A percentile compares a stretch with the other conserved stretches of the same genome.
phyloP scores from a whole-genome alignment of 2,797 vertebrate genomes.

The Pogonophryne albipinna region DNA sequence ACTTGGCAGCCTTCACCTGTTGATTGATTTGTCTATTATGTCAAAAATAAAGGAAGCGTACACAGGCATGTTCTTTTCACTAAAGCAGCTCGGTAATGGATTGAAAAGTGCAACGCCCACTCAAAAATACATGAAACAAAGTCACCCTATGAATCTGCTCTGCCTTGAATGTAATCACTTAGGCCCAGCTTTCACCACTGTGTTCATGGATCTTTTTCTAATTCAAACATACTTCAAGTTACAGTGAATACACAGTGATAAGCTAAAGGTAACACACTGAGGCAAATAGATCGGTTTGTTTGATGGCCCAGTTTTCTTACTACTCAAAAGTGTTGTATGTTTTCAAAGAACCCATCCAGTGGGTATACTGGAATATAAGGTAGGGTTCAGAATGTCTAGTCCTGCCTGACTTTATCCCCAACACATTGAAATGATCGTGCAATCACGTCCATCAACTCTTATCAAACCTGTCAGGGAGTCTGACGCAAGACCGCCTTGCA shows the following conservation, averaged over 20 bases:
- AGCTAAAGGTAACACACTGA: not conserved
- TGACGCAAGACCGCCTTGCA: constrained; percentile 69
- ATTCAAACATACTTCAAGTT: not conserved
- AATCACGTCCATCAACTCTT: constrained; percentile 76
- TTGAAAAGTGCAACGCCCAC: constrained; percentile 8
- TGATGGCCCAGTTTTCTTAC: constrained; percentile 19
- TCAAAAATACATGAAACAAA: constrained; percentile 10
- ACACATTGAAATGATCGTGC: constrained; percentile 57
- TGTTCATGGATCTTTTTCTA: constrained; percentile 13
- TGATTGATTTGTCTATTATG: constrained; percentile 64
- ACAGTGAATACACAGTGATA: not conserved
- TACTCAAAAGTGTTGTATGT: constrained; percentile 17
- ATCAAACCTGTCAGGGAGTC: constrained; percentile 68
- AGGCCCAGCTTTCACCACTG: no score
- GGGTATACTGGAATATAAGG: constrained; percentile 27
- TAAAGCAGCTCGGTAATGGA: constrained; percentile 6
- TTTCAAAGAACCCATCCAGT: constrained; percentile 23
- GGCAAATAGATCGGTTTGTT: not conserved
- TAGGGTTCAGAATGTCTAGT: constrained; percentile 61
- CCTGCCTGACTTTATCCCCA: constrained; percentile 48
- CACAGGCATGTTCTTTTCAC: constrained; percentile 38
- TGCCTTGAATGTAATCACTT: not conserved
- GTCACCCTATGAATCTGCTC: not conserved
- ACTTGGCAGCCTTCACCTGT: constrained; percentile 44
- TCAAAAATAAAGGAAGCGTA: constrained; percentile 38